These are phyloP conservation scores for Carcina quercana DNA, from an alignment of 2,888 invertebrate species.

Conservation along the genomic window DNA sequence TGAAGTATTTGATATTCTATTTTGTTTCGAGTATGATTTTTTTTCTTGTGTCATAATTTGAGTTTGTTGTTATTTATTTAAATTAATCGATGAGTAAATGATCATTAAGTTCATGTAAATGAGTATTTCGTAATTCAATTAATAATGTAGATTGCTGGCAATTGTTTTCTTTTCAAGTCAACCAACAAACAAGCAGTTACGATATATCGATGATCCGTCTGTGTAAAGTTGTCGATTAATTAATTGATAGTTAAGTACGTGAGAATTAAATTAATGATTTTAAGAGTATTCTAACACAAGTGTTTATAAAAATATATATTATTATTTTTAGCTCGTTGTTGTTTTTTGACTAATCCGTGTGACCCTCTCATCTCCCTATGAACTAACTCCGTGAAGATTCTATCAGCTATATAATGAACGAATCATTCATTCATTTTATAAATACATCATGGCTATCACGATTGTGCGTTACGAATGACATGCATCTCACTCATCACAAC, in stretches of 20 bases:
- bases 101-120: slow-evolving; percentile 21
- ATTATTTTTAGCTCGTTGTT: slow-evolving; percentile 69
- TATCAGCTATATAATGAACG: slow-evolving; percentile 56
- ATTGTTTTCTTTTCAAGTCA: slow-evolving; percentile 4
- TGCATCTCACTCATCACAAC: slow-evolving; percentile 1
- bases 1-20: slow-evolving; percentile 63
- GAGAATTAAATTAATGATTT: slow-evolving; percentile 72
- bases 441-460: no score
- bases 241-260: slow-evolving; percentile 69
- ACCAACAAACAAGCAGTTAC: no score
- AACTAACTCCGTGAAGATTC: slow-evolving; percentile 50
- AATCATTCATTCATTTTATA: no score
- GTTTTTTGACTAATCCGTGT: slow-evolving; percentile 65
- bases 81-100: slow-evolving; percentile 56
- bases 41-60: slow-evolving; percentile 66
- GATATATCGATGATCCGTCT: slow-evolving; percentile 56
- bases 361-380: slow-evolving; percentile 33
- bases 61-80: slow-evolving; percentile 68
- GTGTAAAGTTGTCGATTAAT: slow-evolving; percentile 65
- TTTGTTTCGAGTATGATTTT: slow-evolving; percentile 59
- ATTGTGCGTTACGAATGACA: slow-evolving; percentile 1
- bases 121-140: slow-evolving; percentile 1
- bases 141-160: slow-evolving; percentile 22
- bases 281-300: slow-evolving; percentile 74
- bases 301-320: slow-evolving; percentile 75